These are phyloP conservation scores for Cotesia typhae DNA, from an alignment of 1,140 invertebrate species.

Conservation along the genomic window DNA sequence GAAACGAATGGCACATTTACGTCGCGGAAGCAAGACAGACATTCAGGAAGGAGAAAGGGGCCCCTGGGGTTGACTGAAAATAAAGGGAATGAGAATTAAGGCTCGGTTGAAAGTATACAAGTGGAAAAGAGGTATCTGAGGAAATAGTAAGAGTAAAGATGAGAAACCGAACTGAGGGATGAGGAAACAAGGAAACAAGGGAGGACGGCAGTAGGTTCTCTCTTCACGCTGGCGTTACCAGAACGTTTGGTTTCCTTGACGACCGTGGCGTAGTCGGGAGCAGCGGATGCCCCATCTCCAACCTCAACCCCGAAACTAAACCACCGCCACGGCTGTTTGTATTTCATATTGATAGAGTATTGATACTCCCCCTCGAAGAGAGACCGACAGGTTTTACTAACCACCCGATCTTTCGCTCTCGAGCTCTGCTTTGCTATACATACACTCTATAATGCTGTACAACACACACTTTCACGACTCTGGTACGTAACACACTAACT, in stretches of 20 bases:
- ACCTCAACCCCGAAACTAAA: slow-evolving; percentile 33
- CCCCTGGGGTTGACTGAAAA: too few species aligned
- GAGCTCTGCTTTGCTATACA: not conserved
- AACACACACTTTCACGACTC: not conserved
- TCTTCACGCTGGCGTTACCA: not conserved
- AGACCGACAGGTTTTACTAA: slow-evolving; percentile 26
- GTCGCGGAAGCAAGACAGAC: slow-evolving; percentile 23
- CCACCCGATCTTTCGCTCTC: slow-evolving; percentile 12
- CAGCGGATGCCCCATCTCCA: too few species aligned
- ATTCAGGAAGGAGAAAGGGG: not conserved
- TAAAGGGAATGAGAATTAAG: too few species aligned
- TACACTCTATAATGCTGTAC: too few species aligned
- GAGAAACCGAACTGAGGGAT: not conserved
- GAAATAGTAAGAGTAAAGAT: not conserved
- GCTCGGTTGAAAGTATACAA: too few species aligned
- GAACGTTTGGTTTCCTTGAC: slow-evolving; percentile 44
- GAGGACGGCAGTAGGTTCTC: not conserved
- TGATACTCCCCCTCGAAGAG: slow-evolving; percentile 50
- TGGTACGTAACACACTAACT: not conserved
- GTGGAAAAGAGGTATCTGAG: too few species aligned
- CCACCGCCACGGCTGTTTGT: slow-evolving; percentile 57
- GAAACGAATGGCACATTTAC: slow-evolving; percentile 23
- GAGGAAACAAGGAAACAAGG: not conserved
- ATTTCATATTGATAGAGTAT: slow-evolving; percentile 67
- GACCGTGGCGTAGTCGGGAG: slow-evolving; percentile 1